These are phyloP conservation scores for Ammodytes dubius DNA, from an alignment of 2,113 vertebrate species.

Conservation along the genomic window DNA sequence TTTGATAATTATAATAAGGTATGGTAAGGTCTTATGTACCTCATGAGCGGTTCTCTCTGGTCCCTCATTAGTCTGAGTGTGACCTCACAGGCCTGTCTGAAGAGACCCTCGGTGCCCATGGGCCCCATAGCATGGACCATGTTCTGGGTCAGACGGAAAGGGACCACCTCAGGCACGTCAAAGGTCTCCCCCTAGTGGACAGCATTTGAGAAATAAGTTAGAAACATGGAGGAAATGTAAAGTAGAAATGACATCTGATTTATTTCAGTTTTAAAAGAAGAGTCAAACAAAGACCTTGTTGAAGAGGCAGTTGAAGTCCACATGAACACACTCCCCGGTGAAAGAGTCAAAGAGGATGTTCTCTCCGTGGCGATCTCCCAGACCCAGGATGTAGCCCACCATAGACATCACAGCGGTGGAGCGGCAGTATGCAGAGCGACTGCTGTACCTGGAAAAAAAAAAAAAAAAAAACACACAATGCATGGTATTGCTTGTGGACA, in stretches of 20 bases:
- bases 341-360: constrained; percentile 98
- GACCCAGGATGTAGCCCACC: constrained; percentile 97
- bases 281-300: constrained; percentile 89
- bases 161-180: constrained; percentile 97
- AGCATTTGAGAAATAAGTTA: not conserved
- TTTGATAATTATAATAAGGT: not conserved
- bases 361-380: constrained; percentile 97
- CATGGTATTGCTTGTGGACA: not conserved
- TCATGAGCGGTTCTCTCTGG: constrained; percentile 96
- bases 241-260: not conserved
- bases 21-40: constrained; percentile 78
- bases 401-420: constrained; percentile 99
- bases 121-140: constrained; percentile 99
- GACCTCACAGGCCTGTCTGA: constrained; percentile 97
- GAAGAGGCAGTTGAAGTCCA: constrained; percentile 99
- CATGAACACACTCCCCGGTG: constrained; percentile 96
- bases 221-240: not conserved
- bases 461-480: not conserved
- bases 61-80: constrained; percentile 95
- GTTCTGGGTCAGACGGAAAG: constrained; percentile 97
- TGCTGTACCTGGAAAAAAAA: constrained; percentile 90
- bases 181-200: constrained; percentile 95
- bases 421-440: constrained; percentile 95
- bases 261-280: not conserved
- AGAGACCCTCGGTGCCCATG: constrained; percentile 98